Percentiles rank a stretch among this genome's conserved stretches.
Evolutionary conservation across 2,113 vertebrate species (phyloP).

Genomic region (Odontesthes bonariensis): DNA sequence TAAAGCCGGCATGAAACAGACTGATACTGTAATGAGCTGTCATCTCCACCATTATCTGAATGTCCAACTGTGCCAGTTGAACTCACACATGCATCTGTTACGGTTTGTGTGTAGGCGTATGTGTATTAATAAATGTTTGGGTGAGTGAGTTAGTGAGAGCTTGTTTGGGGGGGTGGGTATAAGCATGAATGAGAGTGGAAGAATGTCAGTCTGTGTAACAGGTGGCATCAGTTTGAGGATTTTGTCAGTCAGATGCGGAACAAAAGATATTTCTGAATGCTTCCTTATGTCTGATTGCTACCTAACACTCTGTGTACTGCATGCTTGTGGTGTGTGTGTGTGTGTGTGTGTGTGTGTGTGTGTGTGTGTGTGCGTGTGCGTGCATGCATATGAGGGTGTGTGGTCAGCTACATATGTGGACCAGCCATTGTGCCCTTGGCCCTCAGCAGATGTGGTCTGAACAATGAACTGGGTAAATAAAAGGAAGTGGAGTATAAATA

Average conservation of each 20-base stretch:
- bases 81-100: slow-evolving; percentile 6
- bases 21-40: slow-evolving; percentile 52
- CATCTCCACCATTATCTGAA: slow-evolving; percentile 51
- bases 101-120: slow-evolving; percentile 7
- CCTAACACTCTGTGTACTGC: not conserved
- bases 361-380: slow-evolving; percentile 25
- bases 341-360: slow-evolving; percentile 26
- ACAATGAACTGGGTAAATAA: slow-evolving; percentile 89
- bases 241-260: slow-evolving; percentile 48
- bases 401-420: slow-evolving; percentile 70
- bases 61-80: slow-evolving; percentile 27
- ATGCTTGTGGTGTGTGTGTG: not conserved
- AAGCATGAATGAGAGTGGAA: slow-evolving; percentile 5
- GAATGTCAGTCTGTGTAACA: slow-evolving; percentile 65
- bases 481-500: slow-evolving; percentile 87
- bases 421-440: slow-evolving; percentile 79
- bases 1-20: slow-evolving; percentile 55
- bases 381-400: slow-evolving; percentile 61
- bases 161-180: not conserved
- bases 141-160: not conserved
- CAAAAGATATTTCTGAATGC: slow-evolving; percentile 65
- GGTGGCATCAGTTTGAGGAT: slow-evolving; percentile 63
- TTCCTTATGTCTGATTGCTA: slow-evolving; percentile 38
- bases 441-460: slow-evolving; percentile 86
- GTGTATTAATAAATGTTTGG: not conserved